phyloP scores from a whole-genome alignment of 1,140 invertebrate genomes.

The Trichonephila inaurata region DNA sequence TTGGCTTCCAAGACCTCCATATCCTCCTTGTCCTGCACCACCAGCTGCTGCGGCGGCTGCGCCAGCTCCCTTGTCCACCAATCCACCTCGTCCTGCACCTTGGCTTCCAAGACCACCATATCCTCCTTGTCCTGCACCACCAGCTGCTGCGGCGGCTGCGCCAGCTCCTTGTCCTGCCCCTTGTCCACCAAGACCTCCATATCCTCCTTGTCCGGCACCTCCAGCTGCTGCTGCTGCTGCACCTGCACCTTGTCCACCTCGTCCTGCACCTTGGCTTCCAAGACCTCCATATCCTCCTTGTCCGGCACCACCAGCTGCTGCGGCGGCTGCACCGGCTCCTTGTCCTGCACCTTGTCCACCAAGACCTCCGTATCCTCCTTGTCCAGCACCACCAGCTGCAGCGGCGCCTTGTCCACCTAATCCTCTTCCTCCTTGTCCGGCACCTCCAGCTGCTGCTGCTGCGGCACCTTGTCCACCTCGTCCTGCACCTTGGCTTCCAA shows the following conservation, averaged over 20 bases:
- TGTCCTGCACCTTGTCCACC: not conserved
- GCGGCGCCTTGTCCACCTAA: not conserved
- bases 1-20: not conserved
- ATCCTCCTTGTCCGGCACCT: not conserved
- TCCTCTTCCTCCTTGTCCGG: not conserved
- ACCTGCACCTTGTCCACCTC: not conserved
- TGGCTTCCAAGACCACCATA: not conserved
- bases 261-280: not conserved
- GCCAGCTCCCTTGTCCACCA: not conserved
- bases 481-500: not conserved
- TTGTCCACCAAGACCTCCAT: not conserved
- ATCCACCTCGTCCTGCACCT: not conserved
- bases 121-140: not conserved
- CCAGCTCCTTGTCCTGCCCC: not conserved
- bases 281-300: not conserved
- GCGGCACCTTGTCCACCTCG: not conserved
- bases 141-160: not conserved
- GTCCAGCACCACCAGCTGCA: not conserved
- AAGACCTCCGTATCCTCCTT: not conserved
- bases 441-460: not conserved
- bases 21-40: not conserved
- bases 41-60: not conserved
- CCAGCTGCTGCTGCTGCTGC: not conserved
- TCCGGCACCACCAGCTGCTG: not conserved
- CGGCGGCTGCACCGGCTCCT: not conserved